phyloP scores from a whole-genome alignment of 2,888 invertebrate species.

The Adelphocoris suturalis region DNA sequence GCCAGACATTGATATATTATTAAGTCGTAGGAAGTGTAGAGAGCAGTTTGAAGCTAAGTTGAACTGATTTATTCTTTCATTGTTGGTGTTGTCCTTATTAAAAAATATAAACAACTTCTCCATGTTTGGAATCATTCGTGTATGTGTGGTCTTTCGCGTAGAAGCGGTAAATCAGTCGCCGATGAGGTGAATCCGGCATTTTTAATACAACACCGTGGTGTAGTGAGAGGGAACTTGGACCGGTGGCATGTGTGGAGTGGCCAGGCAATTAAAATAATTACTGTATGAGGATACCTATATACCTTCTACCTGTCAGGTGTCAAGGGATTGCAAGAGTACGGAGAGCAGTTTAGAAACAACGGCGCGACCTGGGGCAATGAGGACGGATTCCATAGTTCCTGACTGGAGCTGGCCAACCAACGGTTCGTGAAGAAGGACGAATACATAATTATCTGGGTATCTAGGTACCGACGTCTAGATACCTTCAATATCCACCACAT shows the following conservation, averaged over 20 bases:
- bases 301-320: neutral
- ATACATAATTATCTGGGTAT: too few relatives aligned
- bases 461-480: too few relatives aligned
- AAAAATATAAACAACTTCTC: neutral
- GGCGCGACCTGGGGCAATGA: neutral
- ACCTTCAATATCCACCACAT: too few relatives aligned
- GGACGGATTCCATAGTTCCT: conserved; percentile 12
- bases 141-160: neutral
- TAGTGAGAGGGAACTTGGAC: neutral
- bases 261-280: conserved; percentile 34
- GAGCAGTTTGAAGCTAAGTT: too few relatives aligned
- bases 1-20: too few relatives aligned
- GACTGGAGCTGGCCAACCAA: neutral
- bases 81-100: neutral
- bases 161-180: neutral
- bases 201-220: neutral
- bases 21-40: too few relatives aligned
- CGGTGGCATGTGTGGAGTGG: neutral
- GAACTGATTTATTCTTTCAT: conserved; percentile 11
- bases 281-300: neutral
- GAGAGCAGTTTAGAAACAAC: conserved; percentile 7
- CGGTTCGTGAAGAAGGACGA: too few relatives aligned
- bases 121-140: neutral
- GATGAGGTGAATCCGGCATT: neutral
- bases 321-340: neutral